Evolutionary conservation across 2,797 vertebrate species (phyloP), one percentile per base, ranked within the genome.

Genomic region (Lutjanus argentimaculatus): DNA sequence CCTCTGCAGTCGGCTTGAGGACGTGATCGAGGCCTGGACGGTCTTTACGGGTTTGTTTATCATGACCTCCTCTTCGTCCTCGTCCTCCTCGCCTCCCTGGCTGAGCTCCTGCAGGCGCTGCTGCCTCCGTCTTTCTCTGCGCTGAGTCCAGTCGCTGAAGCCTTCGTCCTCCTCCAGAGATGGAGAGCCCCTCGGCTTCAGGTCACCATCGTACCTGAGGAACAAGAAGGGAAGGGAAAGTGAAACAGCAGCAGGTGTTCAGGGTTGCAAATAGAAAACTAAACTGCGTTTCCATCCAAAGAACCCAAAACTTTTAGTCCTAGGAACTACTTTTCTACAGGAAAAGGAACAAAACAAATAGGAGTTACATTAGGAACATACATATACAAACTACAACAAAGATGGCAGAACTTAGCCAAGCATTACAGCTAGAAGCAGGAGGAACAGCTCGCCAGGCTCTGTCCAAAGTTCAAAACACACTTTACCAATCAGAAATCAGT

Each of bases 61-160:
- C 0, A 2, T 14, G 25, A 84, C 61, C 68, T 70, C 74, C 80
- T 92, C 91, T 58, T 89, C 80, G 0, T 86, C 83, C 63, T 89
- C 85, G 0, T 88, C 82, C 21, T 91, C 91, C 2, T 91, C 77
- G 1, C 88, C 90, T 52, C 81, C 91, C 25, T 69, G 77, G 45
- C 61, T 51, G 17, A 90, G 94, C 78, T 94, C 91, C 55, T 90
- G 86, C 40, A 90, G 95, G 7, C 90, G 94, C 75, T 80, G 92
- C 84, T 93, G 96, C 61, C 88, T 95, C 80, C 77, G 91, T 67
- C 85, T 95, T 87, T 97, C 97, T 0, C 96, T 48, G 61, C 95
- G 97, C 83, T 97, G 98, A 25, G 97, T 96, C 98, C 98, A 98
- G 91, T 99, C 98, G 0, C 97, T 95, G 88, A 99, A 99, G 10